A percentile compares a stretch with the other conserved stretches of the same genome.
Conservation (phyloP, 2,113 vertebrate genomes). For the Acanthisitta chloris region DNA sequence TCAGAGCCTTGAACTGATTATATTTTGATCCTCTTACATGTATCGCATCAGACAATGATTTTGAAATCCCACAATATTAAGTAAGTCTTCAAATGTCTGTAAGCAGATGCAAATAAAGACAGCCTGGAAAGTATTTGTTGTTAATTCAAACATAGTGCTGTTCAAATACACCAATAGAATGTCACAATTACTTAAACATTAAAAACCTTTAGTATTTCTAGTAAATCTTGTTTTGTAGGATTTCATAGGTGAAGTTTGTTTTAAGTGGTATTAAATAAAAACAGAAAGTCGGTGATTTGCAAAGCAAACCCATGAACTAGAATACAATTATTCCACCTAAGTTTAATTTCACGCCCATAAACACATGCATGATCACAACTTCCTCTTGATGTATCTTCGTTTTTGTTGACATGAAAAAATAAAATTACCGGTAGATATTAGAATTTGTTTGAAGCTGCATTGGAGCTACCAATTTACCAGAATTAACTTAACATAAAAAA, state of each 20-base stretch:
- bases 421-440: neutral
- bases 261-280: neutral
- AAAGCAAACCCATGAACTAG: neutral
- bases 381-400: neutral
- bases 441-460: too few species aligned
- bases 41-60: neutral
- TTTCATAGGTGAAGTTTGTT: neutral
- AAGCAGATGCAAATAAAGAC: neutral
- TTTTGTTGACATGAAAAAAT: neutral
- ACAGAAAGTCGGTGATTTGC: neutral
- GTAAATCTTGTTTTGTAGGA: neutral
- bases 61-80: neutral
- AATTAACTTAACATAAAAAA: neutral
- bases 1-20: neutral
- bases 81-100: neutral
- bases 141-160: neutral
- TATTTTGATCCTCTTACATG: neutral
- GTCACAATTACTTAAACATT: neutral
- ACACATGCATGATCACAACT: neutral
- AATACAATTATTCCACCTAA: neutral
- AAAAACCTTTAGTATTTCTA: neutral
- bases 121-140: neutral
- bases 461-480: neutral
- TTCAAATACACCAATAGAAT: neutral
- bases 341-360: neutral